Evolutionary conservation across 2,113 vertebrate genomes (phyloP).

Genomic region (Tilapia sparmanii): DNA sequence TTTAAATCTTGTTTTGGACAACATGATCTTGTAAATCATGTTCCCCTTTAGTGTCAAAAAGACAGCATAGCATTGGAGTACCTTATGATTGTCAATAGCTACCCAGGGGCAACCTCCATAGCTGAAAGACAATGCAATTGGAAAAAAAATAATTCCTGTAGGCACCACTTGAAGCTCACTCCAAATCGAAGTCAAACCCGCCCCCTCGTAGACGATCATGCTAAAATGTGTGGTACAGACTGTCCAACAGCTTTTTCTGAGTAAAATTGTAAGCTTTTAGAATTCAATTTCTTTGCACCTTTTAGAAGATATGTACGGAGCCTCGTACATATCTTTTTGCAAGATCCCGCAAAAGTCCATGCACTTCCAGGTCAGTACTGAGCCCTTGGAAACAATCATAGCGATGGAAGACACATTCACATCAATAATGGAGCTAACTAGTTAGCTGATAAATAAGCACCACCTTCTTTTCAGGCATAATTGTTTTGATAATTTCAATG

Average conservation of each 20-base stretch:
- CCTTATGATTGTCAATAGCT: neutral
- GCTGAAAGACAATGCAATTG: neutral
- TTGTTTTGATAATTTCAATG: neutral
- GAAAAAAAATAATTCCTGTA: neutral
- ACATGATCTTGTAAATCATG: neutral
- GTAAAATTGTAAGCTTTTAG: neutral
- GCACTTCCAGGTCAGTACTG: neutral
- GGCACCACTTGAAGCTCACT: neutral
- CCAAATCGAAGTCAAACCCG: accelerated
- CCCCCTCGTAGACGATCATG: neutral
- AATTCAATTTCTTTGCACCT: neutral
- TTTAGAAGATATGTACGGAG: neutral
- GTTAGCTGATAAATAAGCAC: neutral
- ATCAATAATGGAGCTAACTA: neutral
- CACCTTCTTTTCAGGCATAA: neutral
- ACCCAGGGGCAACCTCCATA: neutral
- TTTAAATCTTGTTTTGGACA: neutral
- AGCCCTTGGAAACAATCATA: neutral
- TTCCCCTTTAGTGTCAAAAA: neutral
- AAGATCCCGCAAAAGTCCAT: neutral
- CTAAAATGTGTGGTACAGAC: neutral
- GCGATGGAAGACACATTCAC: neutral
- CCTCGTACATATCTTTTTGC: neutral
- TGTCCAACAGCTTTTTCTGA: neutral
- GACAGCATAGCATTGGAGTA: neutral